Evolutionary conservation across 2,797 vertebrate genomes (phyloP), one percentile per base, ranked within the genome.

Genomic region (Garrulus glandarius): DNA sequence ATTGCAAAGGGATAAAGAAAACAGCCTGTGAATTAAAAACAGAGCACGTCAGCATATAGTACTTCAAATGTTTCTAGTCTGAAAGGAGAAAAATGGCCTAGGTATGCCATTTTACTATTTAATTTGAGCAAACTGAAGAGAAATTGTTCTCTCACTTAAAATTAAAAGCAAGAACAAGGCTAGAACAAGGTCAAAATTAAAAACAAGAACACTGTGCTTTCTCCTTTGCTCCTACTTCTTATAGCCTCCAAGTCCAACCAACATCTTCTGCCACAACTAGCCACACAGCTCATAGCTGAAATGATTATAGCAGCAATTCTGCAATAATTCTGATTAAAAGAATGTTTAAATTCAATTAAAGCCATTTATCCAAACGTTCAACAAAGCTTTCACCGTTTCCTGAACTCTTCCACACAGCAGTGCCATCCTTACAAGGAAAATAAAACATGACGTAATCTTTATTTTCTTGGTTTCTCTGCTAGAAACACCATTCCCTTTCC

Each of bases 391-490:
- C 22, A 23, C 2, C 6, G 5, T 30, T 47, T 41, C 63, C 21
- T 3, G 14, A 57, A 32, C 32, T 47, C 32, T 49, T 46, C 49
- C 4, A 0, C 29, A 5, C 4, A 61, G 15, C 37, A 32, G 14
- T 10, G 23, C 15, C 39, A 61, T 21, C 22, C 20, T 55, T 11
- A 46, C 2, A n/a, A 43, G 23, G 44, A 67, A 70, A 74, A 55
- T 5, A 59, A 82, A 46, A 10, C 44, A 41, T 0, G 13, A 0
- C 2, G 3, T 8, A 26, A 56, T 14, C 30, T 18, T 34, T 20
- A 18, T 71, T 61, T 87, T 49, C 49, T 36, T 15, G 14, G 13
- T 43, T 83, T 34, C n/a, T 36, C 47, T 8, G 4, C 11, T 8
- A 22, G 36, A n/a, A 57, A 55, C 47, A 55, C 9, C 18, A 19